Conservation (phyloP, 1,140 invertebrate genomes). For the Vanessa atalanta region DNA sequence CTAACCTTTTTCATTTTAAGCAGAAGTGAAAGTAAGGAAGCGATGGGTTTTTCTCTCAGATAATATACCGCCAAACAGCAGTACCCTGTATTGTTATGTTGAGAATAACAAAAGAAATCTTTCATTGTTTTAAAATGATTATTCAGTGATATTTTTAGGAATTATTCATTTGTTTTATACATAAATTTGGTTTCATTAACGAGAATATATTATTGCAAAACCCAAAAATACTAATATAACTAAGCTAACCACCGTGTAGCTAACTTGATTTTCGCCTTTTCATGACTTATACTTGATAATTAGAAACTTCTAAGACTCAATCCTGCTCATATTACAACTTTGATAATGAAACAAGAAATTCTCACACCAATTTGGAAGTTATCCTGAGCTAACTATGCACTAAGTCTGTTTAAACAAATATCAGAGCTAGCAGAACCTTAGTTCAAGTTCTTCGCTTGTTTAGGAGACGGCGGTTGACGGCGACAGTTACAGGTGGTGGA, state of each 20-base stretch:
- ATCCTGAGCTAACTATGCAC: slow-evolving; percentile 24
- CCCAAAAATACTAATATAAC: neutral
- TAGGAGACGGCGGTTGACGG: slow-evolving; percentile 16
- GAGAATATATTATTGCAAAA: too few relatives aligned
- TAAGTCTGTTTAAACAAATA: slow-evolving; percentile 30
- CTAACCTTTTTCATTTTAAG: too few relatives aligned
- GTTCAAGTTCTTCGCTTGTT: slow-evolving; percentile 22
- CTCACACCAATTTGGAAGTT: slow-evolving; percentile 25
- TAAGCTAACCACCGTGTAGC: neutral
- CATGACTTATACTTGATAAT: neutral
- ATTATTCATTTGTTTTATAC: too few relatives aligned
- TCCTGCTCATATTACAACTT: slow-evolving; percentile 21
- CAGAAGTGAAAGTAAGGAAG: too few relatives aligned
- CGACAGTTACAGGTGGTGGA: slow-evolving; percentile 19
- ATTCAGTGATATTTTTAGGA: too few relatives aligned
- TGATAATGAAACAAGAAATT: slow-evolving; percentile 23
- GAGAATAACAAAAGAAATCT: too few relatives aligned
- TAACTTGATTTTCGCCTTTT: neutral
- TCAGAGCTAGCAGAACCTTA: slow-evolving; percentile 2
- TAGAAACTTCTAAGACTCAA: neutral
- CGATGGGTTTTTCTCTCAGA: too few relatives aligned
- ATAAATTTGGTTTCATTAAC: too few relatives aligned
- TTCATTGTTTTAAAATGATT: too few relatives aligned
- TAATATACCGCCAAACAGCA: too few relatives aligned
- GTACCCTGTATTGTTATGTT: too few relatives aligned